Conservation (phyloP, 37 sponge, comb jelly and placozoan genomes). For the Dysidea cf. avara region DNA sequence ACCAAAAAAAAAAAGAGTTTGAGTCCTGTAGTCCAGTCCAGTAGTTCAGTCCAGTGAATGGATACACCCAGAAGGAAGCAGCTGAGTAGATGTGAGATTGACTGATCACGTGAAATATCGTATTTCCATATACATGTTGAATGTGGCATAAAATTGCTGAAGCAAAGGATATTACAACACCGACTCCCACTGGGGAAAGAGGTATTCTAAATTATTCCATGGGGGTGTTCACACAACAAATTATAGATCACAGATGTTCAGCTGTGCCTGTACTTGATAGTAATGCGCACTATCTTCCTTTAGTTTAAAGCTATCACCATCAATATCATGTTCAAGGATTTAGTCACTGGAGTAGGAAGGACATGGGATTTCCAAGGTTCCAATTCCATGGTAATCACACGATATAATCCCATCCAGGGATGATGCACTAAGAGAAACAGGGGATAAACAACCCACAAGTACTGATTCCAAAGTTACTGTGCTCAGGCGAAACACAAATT, state of each 20-base stretch:
- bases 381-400: conserved; percentile 46
- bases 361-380: conserved; percentile 52
- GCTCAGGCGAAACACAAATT: conserved; percentile 5
- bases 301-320: conserved; percentile 11
- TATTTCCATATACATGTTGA: conserved; percentile 42
- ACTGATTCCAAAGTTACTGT: conserved; percentile 4
- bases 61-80: conserved; percentile 35
- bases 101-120: conserved; percentile 15
- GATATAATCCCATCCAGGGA: conserved; percentile 38
- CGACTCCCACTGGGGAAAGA: too few species aligned
- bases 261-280: too few species aligned
- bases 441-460: conserved; percentile 14
- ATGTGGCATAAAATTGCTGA: conserved; percentile 21
- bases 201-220: too few species aligned
- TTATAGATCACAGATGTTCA: too few species aligned
- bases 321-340: conserved; percentile 1
- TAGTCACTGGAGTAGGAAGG: conserved; percentile 25
- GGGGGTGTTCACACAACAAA: too few species aligned
- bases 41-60: too few species aligned
- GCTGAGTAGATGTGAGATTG: too few species aligned
- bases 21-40: too few species aligned
- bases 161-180: too few species aligned
- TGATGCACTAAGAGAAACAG: conserved; percentile 34
- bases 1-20: too few species aligned
- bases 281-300: conserved; percentile 12